A percentile compares a stretch with the other conserved stretches of the same genome.
These are phyloP conservation scores for Eilema sororculum DNA, from an alignment of 2,888 invertebrate species.

Conservation along the genomic window DNA sequence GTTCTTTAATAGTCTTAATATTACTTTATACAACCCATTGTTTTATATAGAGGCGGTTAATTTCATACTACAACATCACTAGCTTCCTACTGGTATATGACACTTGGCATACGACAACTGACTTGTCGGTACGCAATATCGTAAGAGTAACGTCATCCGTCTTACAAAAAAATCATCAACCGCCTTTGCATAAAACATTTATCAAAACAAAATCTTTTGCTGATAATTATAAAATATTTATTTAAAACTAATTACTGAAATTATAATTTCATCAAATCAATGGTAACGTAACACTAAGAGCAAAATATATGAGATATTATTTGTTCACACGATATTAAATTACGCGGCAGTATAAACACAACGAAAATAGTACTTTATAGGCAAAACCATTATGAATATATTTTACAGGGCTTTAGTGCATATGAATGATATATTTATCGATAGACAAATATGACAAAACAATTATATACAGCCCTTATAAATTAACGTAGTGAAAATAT, in stretches of 20 bases:
- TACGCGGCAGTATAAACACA: constrained; percentile 39
- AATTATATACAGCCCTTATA: background rate
- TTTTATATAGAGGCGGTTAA: constrained; percentile 44
- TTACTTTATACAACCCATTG: constrained; percentile 65
- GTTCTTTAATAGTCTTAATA: constrained; percentile 72
- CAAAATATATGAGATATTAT: constrained; percentile 44
- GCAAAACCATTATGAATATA: background rate
- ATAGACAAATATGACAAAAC: background rate
- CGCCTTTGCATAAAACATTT: constrained; percentile 32
- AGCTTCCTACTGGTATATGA: constrained; percentile 1
- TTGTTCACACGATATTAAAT: constrained; percentile 36
- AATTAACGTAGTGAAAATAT: background rate
- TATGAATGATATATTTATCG: background rate
- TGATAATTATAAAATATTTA: constrained; percentile 42
- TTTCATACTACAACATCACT: constrained; percentile 10
- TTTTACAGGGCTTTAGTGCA: background rate
- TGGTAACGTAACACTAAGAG: constrained; percentile 55
- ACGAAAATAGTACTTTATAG: background rate
- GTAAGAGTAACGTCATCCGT: constrained; percentile 4
- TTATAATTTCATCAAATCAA: constrained; percentile 40
- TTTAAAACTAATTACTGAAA: constrained; percentile 25
- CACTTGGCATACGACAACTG: constrained; percentile 14
- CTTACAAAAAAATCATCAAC: constrained; percentile 9
- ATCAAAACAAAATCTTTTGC: constrained; percentile 29
- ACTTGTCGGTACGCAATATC: background rate